phyloP scores from a whole-genome alignment of 2,888 invertebrate genomes.

The Digitonthophagus gazella region DNA sequence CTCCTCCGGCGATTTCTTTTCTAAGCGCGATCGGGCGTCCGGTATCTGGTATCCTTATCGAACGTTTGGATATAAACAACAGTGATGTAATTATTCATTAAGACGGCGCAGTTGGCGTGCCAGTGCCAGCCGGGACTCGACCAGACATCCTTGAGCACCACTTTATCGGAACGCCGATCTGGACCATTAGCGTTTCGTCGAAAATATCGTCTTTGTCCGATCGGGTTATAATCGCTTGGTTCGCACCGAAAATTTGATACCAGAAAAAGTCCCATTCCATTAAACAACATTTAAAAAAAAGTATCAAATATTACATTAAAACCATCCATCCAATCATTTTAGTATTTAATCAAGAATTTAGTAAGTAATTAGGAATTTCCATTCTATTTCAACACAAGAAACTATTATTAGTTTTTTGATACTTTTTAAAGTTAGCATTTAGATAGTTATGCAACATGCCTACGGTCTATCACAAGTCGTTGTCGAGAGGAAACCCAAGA shows the following conservation, averaged over 20 bases:
- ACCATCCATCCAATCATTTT: too few species aligned
- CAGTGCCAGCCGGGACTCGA: conserved; percentile 6
- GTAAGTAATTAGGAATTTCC: too few species aligned
- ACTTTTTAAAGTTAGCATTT: too few species aligned
- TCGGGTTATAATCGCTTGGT: not conserved
- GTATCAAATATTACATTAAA: too few species aligned
- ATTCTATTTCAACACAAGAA: too few species aligned
- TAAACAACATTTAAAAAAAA: too few species aligned
- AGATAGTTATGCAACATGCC: too few species aligned
- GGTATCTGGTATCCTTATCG: conserved; percentile 27
- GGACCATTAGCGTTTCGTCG: conserved; percentile 25
- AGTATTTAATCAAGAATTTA: too few species aligned
- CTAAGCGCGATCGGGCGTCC: not conserved
- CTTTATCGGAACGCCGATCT: conserved; percentile 23
- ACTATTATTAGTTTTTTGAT: too few species aligned
- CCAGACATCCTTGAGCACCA: conserved; percentile 25
- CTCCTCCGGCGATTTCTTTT: not conserved
- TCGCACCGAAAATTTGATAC: not conserved
- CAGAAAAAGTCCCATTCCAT: too few species aligned
- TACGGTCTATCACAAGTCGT: too few species aligned
- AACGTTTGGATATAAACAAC: conserved; percentile 33
- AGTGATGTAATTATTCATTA: conserved; percentile 42
- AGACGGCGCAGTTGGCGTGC: conserved; percentile 38
- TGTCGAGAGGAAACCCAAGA: too few species aligned
- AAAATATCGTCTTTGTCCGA: conserved; percentile 18